Base-by-base conservation (phyloP, 2,888 invertebrate genomes). In the Philopedon plagiatum region DNA sequence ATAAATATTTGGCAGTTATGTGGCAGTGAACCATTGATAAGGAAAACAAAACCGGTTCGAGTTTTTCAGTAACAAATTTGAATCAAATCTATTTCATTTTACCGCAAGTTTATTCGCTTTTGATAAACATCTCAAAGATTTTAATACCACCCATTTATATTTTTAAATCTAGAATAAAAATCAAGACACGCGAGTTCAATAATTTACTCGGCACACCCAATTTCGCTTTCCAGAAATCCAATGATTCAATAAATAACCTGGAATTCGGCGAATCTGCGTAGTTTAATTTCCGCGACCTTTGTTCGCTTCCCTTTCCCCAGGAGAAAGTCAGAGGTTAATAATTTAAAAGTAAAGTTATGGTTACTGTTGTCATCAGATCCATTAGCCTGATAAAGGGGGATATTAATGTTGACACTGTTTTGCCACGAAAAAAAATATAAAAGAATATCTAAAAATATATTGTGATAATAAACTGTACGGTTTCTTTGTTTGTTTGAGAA, bases 171-270 rank as follows among this genome's bases (percentile, higher is more conserved):
- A 39, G n/a, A 46, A 46, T 46, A 23, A 19, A 19, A 19, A 21
- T 13, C 23, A 29, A 29, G 15, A 9, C 51, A 54, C 51, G 51
- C 15, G 5, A 15, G 8, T 7, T 15, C 13, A 7, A 29, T 57
- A 21, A 37, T 37, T 57, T 9, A 57, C 23, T 13, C 11, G 57
- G 39, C 37, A 57, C 57, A 19, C 57, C 57, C 23, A 57, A 57
- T 57, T 32, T 57, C n/a, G 29, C 51, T 26, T 29, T 18, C 9
- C 13, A 29, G 51, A 13, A 54, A 54, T 54, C 51, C 15, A 29
- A 54, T 54, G 29, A 54, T 51, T 54, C 29, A 18, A 54, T 54
- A 54, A 54, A 54, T 54, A 54, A 54, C 51, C 29, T 8, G 51
- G 18, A 54, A 54, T 54, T 54, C 29, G 13, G 51, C 29, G 51